phyloP scores from a whole-genome alignment of 2,888 invertebrate genomes.

The Cantharis rufa region DNA sequence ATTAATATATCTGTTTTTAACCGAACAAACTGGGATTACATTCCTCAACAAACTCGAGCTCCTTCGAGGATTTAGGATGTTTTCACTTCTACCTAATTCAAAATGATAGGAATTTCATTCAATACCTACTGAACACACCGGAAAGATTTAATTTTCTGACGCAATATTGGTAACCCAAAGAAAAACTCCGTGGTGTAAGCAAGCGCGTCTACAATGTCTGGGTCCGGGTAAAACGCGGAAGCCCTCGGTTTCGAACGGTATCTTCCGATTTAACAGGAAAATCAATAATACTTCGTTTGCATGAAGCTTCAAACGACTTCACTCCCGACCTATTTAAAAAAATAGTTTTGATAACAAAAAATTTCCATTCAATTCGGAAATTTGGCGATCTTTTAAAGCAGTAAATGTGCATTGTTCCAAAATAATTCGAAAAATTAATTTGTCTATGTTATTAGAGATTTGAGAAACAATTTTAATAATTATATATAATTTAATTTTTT shows the following conservation, averaged over 20 bases:
- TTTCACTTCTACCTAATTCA: not conserved
- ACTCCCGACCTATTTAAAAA: conserved; percentile 28
- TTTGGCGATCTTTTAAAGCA: not conserved
- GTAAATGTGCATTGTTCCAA: not conserved
- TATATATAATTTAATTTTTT: not conserved
- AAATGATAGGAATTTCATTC: not conserved
- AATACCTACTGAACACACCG: not conserved
- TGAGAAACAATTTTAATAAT: not conserved
- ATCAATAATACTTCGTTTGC: conserved; percentile 24
- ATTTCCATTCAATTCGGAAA: not conserved
- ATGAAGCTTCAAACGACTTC: conserved; percentile 16
- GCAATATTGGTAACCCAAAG: conserved; percentile 20
- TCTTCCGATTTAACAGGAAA: conserved; percentile 15
- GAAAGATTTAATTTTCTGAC: conserved; percentile 6
- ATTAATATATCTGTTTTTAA: not conserved
- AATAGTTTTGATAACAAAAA: conserved; percentile 27
- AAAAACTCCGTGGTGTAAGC: conserved; percentile 34
- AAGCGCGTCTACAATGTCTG: conserved; percentile 45
- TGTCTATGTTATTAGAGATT: not conserved
- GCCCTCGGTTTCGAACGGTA: conserved; percentile 34
- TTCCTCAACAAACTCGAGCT: not conserved
- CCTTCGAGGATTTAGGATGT: not conserved
- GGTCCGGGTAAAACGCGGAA: conserved; percentile 45
- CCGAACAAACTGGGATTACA: not conserved
- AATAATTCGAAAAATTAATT: not conserved